A percentile compares a stretch with the other conserved stretches of the same genome.
Conservation (phyloP, 2,888 invertebrate genomes). For the Pseudococcus viburni region DNA sequence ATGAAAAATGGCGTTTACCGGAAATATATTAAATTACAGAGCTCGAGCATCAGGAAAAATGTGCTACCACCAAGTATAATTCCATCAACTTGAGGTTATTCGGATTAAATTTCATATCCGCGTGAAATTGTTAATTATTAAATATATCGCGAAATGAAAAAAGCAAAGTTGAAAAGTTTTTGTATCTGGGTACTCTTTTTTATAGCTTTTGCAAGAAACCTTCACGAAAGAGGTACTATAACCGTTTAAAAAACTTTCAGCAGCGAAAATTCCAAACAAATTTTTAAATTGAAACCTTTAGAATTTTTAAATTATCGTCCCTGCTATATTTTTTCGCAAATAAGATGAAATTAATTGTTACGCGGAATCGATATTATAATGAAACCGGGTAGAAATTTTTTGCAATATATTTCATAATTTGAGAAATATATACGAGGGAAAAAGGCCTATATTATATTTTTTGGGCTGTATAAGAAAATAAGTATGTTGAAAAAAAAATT, state of each 20-base stretch:
- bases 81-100: slow-evolving; percentile 32
- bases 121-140: slow-evolving; percentile 54
- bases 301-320: slow-evolving; percentile 16
- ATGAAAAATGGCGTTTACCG: slow-evolving; percentile 32
- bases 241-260: slow-evolving; percentile 24
- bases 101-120: slow-evolving; percentile 53
- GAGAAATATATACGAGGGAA: neutral
- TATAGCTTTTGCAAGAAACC: slow-evolving; percentile 32
- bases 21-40: slow-evolving; percentile 38
- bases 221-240: neutral
- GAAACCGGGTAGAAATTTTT: neutral
- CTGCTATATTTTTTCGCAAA: slow-evolving; percentile 22
- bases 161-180: slow-evolving; percentile 52
- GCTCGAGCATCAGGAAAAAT: slow-evolving; percentile 13
- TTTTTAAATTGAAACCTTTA: slow-evolving; percentile 47
- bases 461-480: neutral
- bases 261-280: slow-evolving; percentile 16
- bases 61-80: slow-evolving; percentile 1
- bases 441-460: neutral
- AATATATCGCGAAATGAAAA: slow-evolving; percentile 31
- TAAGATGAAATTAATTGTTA: slow-evolving; percentile 25
- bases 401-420: neutral
- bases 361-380: neutral
- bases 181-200: slow-evolving; percentile 1
- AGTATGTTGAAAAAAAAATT: neutral